Conservation (phyloP, 2,113 vertebrate species). For the Montifringilla adamsi region DNA sequence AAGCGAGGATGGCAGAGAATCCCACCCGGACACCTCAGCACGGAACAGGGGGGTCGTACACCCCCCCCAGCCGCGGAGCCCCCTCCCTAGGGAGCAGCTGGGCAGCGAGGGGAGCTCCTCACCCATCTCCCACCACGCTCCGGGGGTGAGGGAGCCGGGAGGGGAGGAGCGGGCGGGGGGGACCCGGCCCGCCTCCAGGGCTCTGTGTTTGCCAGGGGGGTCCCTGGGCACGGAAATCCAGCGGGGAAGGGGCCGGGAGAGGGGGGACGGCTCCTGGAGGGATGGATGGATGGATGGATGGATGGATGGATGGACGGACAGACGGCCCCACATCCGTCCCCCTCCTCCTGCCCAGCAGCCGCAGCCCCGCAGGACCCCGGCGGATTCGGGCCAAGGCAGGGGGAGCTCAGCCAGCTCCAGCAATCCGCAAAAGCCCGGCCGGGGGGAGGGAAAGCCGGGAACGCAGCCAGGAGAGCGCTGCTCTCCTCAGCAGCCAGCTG, state of each 20-base stretch:
- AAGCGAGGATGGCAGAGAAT: neutral
- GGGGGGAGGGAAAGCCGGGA: neutral
- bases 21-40: too few relatives aligned
- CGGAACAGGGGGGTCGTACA: neutral
- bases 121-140: too few relatives aligned
- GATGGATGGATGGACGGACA: fast-evolving
- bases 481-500: neutral
- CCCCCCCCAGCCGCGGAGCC: neutral
- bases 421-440: neutral
- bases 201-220: too few relatives aligned
- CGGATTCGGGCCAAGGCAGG: neutral
- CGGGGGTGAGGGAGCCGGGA: too few relatives aligned
- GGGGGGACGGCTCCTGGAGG: too few relatives aligned
- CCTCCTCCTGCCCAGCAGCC: neutral
- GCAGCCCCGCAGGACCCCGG: neutral
- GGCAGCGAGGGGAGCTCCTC: too few relatives aligned
- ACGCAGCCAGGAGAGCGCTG: neutral
- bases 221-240: neutral
- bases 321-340: neutral
- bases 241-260: neutral
- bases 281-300: neutral
- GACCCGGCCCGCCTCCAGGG: too few relatives aligned
- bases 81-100: neutral
- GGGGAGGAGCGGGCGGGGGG: too few relatives aligned
- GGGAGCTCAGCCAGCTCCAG: neutral